A percentile compares a stretch with the other conserved stretches of the same genome.
Conservation (phyloP, 2,797 vertebrate species). For the Fringilla coelebs region DNA sequence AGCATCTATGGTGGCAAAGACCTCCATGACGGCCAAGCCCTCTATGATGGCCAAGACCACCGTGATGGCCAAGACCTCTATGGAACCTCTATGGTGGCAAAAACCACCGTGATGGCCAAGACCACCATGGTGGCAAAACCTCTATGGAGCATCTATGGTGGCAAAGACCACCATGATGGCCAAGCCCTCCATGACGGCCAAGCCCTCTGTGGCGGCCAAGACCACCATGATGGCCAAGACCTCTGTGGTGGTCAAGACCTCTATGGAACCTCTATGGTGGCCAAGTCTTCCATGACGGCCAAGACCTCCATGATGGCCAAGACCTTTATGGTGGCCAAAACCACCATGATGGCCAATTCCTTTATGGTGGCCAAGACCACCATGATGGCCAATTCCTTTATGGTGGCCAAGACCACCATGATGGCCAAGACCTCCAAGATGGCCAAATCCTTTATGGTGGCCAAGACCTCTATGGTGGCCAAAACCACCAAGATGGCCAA, state of each 20-base stretch:
- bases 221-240: neutral
- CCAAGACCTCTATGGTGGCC: neutral
- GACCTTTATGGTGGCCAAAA: no score
- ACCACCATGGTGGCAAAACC: rapidly evolving
- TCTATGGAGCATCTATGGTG: no score
- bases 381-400: neutral
- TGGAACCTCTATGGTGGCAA: rapidly evolving
- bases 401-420: no score
- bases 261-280: neutral
- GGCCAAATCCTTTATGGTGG: no score
- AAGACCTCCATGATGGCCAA: rapidly evolving
- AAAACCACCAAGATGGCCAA: neutral
- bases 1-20: no score
- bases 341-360: no score
- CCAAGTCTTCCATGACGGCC: neutral
- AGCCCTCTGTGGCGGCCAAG: rapidly evolving
- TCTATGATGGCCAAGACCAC: no score
- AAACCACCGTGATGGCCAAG: neutral
- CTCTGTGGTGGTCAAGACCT: rapidly evolving
- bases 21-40: neutral
- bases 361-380: no score
- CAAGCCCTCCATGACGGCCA: rapidly evolving
- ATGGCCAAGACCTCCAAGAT: neutral
- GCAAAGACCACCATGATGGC: neutral
- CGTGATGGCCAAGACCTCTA: rapidly evolving